Percentiles rank a stretch among this genome's conserved stretches.
phyloP scores from a whole-genome alignment of 2,113 vertebrate species.

The Herpetotheres cachinnans region DNA sequence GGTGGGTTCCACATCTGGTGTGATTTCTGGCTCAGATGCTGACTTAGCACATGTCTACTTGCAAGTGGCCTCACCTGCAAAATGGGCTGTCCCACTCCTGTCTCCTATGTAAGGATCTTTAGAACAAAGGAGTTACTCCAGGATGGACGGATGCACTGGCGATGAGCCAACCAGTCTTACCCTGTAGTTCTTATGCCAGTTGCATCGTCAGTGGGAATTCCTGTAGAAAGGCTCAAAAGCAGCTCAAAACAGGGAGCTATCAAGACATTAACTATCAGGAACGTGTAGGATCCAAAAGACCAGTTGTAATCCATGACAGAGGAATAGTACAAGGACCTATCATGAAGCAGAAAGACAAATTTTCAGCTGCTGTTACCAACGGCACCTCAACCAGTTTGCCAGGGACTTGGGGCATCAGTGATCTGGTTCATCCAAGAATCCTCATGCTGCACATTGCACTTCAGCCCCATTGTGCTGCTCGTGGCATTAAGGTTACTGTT shows the following conservation, averaged over 20 bases:
- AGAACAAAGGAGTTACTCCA: not conserved
- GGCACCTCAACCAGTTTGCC: not conserved
- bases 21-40: not conserved
- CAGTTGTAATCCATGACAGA: not conserved
- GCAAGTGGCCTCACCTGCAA: not conserved
- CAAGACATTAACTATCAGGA: not conserved
- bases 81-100: not conserved
- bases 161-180: not conserved
- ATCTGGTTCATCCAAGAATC: not conserved
- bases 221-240: not conserved
- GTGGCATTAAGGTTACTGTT: not conserved
- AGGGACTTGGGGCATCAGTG: not conserved
- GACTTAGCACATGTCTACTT: rapidly evolving
- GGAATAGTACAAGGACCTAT: not conserved
- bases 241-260: not conserved
- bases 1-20: not conserved
- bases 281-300: not conserved
- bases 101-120: not conserved
- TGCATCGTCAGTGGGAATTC: not conserved
- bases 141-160: not conserved
- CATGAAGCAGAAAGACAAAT: not conserved
- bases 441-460: not conserved
- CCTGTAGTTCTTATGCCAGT: not conserved
- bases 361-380: not conserved
- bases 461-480: not conserved